Conservation (phyloP, 92 coral and sea anemone genomes). For the Porites cylindrica region DNA sequence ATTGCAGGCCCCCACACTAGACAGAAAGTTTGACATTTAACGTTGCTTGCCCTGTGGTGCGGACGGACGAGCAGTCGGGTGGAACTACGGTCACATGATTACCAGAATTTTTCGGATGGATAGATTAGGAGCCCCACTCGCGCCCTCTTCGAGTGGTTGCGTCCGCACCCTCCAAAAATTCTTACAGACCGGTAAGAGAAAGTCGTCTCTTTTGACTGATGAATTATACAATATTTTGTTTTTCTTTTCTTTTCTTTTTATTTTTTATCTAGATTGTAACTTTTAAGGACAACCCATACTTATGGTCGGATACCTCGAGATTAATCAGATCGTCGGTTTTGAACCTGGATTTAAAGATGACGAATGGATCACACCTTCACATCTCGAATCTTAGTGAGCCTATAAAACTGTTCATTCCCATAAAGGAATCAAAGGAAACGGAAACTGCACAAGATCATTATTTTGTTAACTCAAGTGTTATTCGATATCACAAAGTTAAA, state of each 20-base stretch:
- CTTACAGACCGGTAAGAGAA: too few relatives aligned
- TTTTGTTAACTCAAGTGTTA: background rate
- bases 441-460: background rate
- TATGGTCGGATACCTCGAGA: background rate
- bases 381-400: background rate
- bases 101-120: too few relatives aligned
- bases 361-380: background rate
- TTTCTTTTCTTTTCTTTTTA: too few relatives aligned
- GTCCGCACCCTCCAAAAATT: too few relatives aligned
- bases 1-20: too few relatives aligned
- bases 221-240: background rate
- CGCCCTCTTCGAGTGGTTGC: too few relatives aligned
- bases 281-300: background rate
- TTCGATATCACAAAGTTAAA: background rate
- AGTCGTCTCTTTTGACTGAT: background rate
- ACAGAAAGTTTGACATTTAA: too few relatives aligned
- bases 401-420: constrained; percentile 12
- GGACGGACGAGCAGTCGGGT: too few relatives aligned
- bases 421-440: background rate
- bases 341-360: background rate
- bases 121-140: too few relatives aligned
- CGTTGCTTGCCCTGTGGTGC: too few relatives aligned
- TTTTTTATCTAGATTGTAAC: background rate
- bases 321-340: background rate
- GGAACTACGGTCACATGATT: too few relatives aligned